These are phyloP conservation scores for Lithophane leautieri DNA, from an alignment of 2,888 invertebrate genomes.

Conservation along the genomic window DNA sequence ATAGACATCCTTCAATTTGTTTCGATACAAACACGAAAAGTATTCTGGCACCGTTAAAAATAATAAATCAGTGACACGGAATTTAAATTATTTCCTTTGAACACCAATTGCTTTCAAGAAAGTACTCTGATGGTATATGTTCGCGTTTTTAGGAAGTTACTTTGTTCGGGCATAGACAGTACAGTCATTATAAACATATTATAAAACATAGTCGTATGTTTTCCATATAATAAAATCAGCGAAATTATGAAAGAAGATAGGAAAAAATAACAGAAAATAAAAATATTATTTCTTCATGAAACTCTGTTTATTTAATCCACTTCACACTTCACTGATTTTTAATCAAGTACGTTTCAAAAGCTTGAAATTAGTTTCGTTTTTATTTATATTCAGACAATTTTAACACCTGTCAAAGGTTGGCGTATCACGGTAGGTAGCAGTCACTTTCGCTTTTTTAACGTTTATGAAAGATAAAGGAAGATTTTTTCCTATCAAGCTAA, in stretches of 20 bases:
- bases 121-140: not conserved
- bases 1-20: conserved; percentile 35
- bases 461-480: not conserved
- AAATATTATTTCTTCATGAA: conserved; percentile 12
- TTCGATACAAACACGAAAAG: conserved; percentile 26
- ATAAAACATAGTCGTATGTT: not conserved
- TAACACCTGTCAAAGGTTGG: not conserved
- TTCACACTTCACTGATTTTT: conserved; percentile 20
- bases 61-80: conserved; percentile 48
- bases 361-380: not conserved
- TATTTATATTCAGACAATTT: conserved; percentile 3
- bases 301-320: not conserved
- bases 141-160: not conserved
- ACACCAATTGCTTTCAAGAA: not conserved
- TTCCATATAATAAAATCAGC: no score
- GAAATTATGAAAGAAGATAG: not conserved
- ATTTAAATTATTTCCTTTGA: conserved; percentile 31
- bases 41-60: conserved; percentile 24
- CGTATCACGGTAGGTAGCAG: not conserved
- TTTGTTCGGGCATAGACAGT: no score
- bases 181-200: not conserved
- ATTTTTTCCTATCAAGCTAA: no score
- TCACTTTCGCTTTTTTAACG: not conserved
- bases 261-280: not conserved
- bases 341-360: conserved; percentile 18